These are phyloP conservation scores for Caprella mutica DNA, from an alignment of 2,888 invertebrate genomes.

Conservation along the genomic window DNA sequence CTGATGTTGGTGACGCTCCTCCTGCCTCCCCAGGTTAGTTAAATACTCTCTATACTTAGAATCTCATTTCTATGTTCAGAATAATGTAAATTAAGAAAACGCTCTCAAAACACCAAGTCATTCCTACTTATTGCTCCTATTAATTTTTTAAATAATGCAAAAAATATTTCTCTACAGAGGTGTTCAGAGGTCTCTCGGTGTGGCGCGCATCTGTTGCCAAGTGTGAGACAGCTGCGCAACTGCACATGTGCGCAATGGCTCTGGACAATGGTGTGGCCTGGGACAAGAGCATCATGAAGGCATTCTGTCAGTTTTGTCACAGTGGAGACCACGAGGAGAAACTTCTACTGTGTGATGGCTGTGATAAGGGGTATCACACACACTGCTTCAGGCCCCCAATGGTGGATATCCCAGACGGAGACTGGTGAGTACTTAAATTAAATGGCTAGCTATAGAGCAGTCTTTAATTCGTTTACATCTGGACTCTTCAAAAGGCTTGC, in stretches of 20 bases:
- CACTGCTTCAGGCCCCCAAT: slow-evolving; percentile 96
- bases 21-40: not conserved
- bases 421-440: too few relatives aligned
- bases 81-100: too few relatives aligned
- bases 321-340: slow-evolving; percentile 93
- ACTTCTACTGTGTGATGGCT: slow-evolving; percentile 87
- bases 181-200: slow-evolving; percentile 49
- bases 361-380: slow-evolving; percentile 96
- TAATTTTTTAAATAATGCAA: too few relatives aligned
- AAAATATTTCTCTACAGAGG: not conserved
- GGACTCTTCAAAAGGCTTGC: too few relatives aligned
- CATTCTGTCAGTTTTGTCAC: slow-evolving; percentile 94
- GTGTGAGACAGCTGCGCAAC: slow-evolving; percentile 75
- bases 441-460: too few relatives aligned
- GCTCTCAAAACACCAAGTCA: too few relatives aligned
- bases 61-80: too few relatives aligned
- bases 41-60: too few relatives aligned
- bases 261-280: slow-evolving; percentile 88
- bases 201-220: slow-evolving; percentile 84
- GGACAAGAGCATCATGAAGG: slow-evolving; percentile 99
- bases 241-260: slow-evolving; percentile 78
- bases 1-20: not conserved
- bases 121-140: too few relatives aligned
- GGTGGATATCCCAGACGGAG: slow-evolving; percentile 92
- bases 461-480: too few relatives aligned